Conservation (phyloP, 1,140 invertebrate species). For the Heliconius eleuchia region DNA sequence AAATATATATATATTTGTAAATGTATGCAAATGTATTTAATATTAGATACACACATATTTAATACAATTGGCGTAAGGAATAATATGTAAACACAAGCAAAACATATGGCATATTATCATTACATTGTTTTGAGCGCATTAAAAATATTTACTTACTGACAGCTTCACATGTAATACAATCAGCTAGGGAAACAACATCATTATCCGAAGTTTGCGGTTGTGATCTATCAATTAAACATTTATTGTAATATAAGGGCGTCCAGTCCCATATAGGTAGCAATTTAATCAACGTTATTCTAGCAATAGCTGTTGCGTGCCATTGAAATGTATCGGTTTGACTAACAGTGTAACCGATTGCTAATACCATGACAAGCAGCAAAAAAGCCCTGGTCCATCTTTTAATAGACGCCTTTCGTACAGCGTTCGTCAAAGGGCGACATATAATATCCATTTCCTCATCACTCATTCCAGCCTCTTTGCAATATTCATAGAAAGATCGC, state of each 20-base stretch:
- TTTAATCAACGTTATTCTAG: slow-evolving; percentile 85
- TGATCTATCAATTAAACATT: slow-evolving; percentile 86
- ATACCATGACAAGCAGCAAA: slow-evolving; percentile 62
- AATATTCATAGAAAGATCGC: slow-evolving; percentile 84
- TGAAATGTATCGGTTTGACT: slow-evolving; percentile 78
- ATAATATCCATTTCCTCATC: slow-evolving; percentile 86
- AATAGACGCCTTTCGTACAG: slow-evolving; percentile 83
- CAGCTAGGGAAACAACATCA: slow-evolving; percentile 54
- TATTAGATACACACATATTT: no score
- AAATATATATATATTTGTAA: no score
- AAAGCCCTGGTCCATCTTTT: slow-evolving; percentile 76
- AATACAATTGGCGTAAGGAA: background rate
- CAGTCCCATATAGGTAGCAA: slow-evolving; percentile 90
- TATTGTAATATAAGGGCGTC: slow-evolving; percentile 88
- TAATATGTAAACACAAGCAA: no score
- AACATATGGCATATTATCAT: no score
- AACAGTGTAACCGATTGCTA: slow-evolving; percentile 73
- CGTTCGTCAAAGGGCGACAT: slow-evolving; percentile 84
- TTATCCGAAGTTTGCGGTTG: slow-evolving; percentile 58
- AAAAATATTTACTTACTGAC: slow-evolving; percentile 62
- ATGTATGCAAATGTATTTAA: no score
- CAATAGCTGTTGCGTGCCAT: slow-evolving; percentile 84
- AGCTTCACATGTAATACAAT: slow-evolving; percentile 77
- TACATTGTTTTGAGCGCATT: background rate
- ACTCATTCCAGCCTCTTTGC: slow-evolving; percentile 85